A percentile compares a stretch with the other conserved stretches of the same genome.
phyloP scores from a whole-genome alignment of 1,140 invertebrate species.

The Drosophila paulistorum region DNA sequence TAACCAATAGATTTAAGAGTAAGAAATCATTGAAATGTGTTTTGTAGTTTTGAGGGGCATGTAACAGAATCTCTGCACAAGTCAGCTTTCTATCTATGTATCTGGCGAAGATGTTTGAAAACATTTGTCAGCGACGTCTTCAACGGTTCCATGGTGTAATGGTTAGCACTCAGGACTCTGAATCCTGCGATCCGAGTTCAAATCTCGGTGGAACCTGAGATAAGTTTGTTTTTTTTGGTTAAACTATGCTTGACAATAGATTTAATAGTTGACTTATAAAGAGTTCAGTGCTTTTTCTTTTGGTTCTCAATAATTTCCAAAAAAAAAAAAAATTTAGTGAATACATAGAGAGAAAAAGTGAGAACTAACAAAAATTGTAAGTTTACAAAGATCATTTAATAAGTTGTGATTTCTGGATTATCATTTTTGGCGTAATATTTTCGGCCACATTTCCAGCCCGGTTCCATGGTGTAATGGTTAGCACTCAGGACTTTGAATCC shows the following conservation, averaged over 20 bases:
- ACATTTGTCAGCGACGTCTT: not conserved
- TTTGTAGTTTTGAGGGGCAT: too few relatives aligned
- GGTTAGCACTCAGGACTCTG: conserved; percentile 95
- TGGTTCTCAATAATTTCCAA: too few relatives aligned
- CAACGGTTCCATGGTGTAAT: conserved; percentile 91
- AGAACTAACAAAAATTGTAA: too few relatives aligned
- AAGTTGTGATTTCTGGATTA: not conserved
- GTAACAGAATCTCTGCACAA: not conserved
- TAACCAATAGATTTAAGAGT: too few relatives aligned
- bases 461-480: conserved; percentile 95
- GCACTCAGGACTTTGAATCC: conserved; percentile 96
- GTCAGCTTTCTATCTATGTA: not conserved
- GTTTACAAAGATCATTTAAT: not conserved
- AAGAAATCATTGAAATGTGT: not conserved
- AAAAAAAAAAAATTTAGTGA: too few relatives aligned
- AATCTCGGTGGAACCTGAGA: conserved; percentile 89
- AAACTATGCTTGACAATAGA: not conserved
- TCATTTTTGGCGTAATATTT: conserved; percentile 5
- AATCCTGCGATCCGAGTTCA: conserved; percentile 94
- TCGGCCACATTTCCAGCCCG: conserved; percentile 2
- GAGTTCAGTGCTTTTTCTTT: too few relatives aligned
- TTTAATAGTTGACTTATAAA: not conserved
- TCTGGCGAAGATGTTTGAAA: not conserved
- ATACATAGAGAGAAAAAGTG: too few relatives aligned
- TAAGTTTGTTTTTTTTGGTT: not conserved